These are phyloP conservation scores for Thoracochromis brauschi DNA, from an alignment of 2,113 vertebrate genomes.

Conservation along the genomic window DNA sequence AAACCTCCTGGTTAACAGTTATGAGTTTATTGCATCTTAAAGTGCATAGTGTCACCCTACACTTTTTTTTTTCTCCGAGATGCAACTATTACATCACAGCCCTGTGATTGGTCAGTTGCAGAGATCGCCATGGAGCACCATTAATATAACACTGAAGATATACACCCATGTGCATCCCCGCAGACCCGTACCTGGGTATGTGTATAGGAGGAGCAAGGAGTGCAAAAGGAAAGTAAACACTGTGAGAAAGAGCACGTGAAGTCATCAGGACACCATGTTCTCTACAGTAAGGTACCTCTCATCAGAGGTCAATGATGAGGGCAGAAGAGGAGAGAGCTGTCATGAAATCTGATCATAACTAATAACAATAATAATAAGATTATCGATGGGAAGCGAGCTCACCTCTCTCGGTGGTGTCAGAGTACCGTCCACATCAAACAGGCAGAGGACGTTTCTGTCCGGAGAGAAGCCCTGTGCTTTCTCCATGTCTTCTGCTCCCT, in stretches of 20 bases:
- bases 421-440: slow-evolving; percentile 96
- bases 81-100: neutral
- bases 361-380: neutral
- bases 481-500: slow-evolving; percentile 44
- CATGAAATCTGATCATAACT: neutral
- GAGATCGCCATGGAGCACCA: rapidly evolving
- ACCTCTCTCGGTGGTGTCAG: slow-evolving; percentile 89
- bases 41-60: neutral
- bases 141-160: neutral
- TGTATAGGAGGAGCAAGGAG: neutral
- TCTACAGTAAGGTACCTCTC: neutral
- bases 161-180: neutral
- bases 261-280: neutral
- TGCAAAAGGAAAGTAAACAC: neutral
- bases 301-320: neutral
- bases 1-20: neutral
- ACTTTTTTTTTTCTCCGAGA: neutral
- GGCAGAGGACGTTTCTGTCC: slow-evolving; percentile 75
- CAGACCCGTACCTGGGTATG: neutral
- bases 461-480: neutral
- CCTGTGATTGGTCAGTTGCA: neutral
- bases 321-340: neutral
- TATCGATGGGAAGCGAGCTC: neutral
- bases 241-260: neutral
- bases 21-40: neutral